Percentiles rank a stretch among this genome's conserved stretches.
Conservation (phyloP, 2,888 invertebrate species). For the Nezara viridula region DNA sequence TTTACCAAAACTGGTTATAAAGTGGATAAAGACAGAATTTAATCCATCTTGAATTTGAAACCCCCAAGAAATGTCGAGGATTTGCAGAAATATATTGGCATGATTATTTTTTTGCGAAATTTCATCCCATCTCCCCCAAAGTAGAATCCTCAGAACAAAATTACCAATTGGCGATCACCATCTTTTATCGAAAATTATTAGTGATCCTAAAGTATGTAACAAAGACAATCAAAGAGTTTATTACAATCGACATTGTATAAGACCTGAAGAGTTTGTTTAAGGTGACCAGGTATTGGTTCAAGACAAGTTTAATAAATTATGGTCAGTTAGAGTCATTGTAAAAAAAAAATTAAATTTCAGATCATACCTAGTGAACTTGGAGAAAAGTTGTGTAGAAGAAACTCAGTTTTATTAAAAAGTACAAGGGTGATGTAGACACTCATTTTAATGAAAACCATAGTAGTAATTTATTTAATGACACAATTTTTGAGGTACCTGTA, state of each 20-base stretch:
- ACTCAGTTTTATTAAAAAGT: neutral
- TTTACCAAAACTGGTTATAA: slow-evolving; percentile 7
- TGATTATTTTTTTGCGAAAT: no score
- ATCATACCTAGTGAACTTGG: neutral
- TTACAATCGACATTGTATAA: no score
- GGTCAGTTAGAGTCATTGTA: no score
- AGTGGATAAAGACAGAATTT: neutral
- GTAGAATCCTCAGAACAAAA: no score
- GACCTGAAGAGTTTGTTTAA: no score
- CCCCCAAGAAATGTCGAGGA: slow-evolving; percentile 19
- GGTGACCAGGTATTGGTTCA: slow-evolving; percentile 6
- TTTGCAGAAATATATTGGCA: no score
- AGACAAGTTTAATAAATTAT: slow-evolving; percentile 20
- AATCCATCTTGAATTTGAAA: slow-evolving; percentile 6
- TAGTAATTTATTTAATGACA: neutral
- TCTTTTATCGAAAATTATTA: neutral
- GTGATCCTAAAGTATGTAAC: neutral
- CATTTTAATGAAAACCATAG: slow-evolving; percentile 17
- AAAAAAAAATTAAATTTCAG: no score
- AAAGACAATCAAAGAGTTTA: no score
- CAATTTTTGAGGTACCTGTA: slow-evolving; percentile 13
- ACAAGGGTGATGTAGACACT: neutral
- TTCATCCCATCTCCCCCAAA: no score
- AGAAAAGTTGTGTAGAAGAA: neutral
- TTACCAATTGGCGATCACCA: neutral